These are phyloP conservation scores for Oryctolagus cuniculus DNA, from an alignment of 2,113 vertebrate species.

Conservation along the genomic window mOryCun1.1 NC_091440.1:118798001-118798500, in stretches of 20 bases:
- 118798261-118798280: conserved; percentile 2
- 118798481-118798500: neutral
- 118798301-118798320: neutral
- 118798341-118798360: neutral
- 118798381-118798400: neutral
- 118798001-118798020: too few relatives aligned
- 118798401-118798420: neutral
- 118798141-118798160: too few relatives aligned
- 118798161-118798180: too few relatives aligned
- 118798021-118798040: too few relatives aligned
- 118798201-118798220: neutral
- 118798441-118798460: too few relatives aligned
- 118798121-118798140: too few relatives aligned
- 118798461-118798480: neutral
- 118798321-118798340: neutral
- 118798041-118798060: too few relatives aligned
- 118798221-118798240: neutral
- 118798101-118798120: too few relatives aligned
- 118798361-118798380: neutral
- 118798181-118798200: neutral
- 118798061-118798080: too few relatives aligned
- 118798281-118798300: neutral
- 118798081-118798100: too few relatives aligned
- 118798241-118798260: neutral
- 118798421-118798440: too few relatives aligned